These are phyloP conservation scores for Perodicticus potto DNA, from an alignment of 2,797 vertebrate species.

Conservation along the genomic window DNA sequence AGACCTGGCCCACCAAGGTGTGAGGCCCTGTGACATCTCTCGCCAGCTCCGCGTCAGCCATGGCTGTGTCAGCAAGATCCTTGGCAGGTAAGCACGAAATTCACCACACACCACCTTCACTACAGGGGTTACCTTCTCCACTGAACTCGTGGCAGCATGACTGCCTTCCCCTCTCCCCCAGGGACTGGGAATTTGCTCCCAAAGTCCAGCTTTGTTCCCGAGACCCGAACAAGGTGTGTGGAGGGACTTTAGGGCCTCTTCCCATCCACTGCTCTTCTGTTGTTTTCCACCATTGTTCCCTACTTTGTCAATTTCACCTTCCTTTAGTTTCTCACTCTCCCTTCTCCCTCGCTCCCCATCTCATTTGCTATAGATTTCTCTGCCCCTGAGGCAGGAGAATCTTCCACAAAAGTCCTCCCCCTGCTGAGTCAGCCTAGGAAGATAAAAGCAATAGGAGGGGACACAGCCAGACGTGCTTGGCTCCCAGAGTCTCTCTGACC, in stretches of 20 bases:
- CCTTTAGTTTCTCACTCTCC: neutral
- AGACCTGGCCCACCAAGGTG: constrained; percentile 95
- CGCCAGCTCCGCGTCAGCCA: constrained; percentile 95
- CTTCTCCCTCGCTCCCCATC: neutral
- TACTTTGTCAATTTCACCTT: neutral
- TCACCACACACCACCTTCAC: neutral
- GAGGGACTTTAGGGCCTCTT: neutral
- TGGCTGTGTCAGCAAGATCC: constrained; percentile 96
- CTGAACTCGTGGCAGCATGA: neutral
- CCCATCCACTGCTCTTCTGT: accelerated
- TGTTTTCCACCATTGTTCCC: neutral
- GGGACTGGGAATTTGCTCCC: neutral
- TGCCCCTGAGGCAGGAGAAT: neutral
- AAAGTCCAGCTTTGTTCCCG: neutral
- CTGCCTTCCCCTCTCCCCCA: accelerated
- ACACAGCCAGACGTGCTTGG: accelerated
- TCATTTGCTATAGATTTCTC: neutral
- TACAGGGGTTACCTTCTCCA: neutral
- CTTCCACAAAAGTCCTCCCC: neutral
- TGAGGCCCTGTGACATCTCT: constrained; percentile 95
- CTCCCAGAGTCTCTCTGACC: neutral
- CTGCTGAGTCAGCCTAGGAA: neutral
- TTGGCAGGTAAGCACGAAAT: constrained; percentile 92
- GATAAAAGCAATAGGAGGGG: neutral
- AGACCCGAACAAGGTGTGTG: neutral